Conservation (phyloP, 2,888 invertebrate genomes). For the Cryptocheilus praepositus region DNA sequence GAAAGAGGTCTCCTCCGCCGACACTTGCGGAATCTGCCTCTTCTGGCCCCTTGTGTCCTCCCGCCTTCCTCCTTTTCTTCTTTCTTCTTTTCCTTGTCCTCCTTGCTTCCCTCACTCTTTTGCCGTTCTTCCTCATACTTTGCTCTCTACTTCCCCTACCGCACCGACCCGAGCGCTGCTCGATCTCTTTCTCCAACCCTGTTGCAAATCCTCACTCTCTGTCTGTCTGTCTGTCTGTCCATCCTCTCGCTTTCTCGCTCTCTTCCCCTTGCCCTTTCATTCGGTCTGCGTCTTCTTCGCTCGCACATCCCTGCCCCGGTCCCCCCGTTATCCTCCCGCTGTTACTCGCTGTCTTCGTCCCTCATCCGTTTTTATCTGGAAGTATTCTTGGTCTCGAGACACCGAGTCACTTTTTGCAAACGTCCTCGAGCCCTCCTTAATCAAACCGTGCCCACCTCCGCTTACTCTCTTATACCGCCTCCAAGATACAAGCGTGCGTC, state of each 20-base stretch:
- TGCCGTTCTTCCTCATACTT: slow-evolving; percentile 1
- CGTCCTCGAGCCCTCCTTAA: slow-evolving; percentile 60
- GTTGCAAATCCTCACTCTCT: background rate
- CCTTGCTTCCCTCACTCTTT: slow-evolving; percentile 1
- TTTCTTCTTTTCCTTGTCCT: slow-evolving; percentile 8
- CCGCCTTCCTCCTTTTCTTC: slow-evolving; percentile 36
- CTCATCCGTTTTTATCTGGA: slow-evolving; percentile 28
- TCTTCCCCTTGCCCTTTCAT: slow-evolving; percentile 3
- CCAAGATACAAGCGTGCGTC: slow-evolving; percentile 27
- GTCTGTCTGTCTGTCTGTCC: background rate
- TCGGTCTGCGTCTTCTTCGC: background rate
- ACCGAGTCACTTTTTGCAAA: slow-evolving; percentile 61
- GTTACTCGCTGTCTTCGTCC: slow-evolving; percentile 5
- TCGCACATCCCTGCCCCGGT: slow-evolving; percentile 26
- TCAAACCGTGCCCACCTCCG: slow-evolving; percentile 64
- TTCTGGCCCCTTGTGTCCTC: slow-evolving; percentile 42
- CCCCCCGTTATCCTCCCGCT: background rate
- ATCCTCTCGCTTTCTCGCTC: slow-evolving; percentile 8
- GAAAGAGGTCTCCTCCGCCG: slow-evolving; percentile 61
- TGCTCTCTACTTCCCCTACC: slow-evolving; percentile 6
- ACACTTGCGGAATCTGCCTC: slow-evolving; percentile 63
- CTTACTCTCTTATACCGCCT: slow-evolving; percentile 53
- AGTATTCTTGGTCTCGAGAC: slow-evolving; percentile 36
- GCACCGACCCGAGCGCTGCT: slow-evolving; percentile 28
- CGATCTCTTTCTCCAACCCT: slow-evolving; percentile 23